Evolutionary conservation across 2,888 invertebrate species (phyloP).

Genomic region (Lissonota sp.): DNA sequence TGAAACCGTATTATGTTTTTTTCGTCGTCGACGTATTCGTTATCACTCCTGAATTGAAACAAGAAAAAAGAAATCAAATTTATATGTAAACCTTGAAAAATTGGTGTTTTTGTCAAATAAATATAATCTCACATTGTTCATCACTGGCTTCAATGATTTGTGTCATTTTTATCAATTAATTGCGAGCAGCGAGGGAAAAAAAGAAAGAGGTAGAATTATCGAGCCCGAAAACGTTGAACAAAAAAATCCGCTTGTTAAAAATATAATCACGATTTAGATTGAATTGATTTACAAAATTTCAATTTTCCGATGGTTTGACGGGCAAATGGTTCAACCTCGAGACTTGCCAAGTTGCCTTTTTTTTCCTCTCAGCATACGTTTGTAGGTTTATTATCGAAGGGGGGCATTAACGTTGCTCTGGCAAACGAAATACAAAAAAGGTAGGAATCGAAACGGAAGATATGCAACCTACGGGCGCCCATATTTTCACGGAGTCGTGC

Average conservation of each 20-base stretch:
- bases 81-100: conserved; percentile 39
- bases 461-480: conserved; percentile 66
- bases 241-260: no score
- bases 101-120: conserved; percentile 35
- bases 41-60: background rate
- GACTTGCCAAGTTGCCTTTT: conserved; percentile 10
- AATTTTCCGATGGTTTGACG: background rate
- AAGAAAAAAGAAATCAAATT: conserved; percentile 8
- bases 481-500: conserved; percentile 71
- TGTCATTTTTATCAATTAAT: conserved; percentile 9
- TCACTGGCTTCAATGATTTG: conserved; percentile 13
- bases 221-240: no score
- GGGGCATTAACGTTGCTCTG: conserved; percentile 25
- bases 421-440: conserved; percentile 33
- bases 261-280: background rate
- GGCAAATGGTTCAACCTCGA: conserved; percentile 13
- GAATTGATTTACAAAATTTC: background rate
- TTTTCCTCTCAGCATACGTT: background rate
- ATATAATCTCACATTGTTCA: conserved; percentile 24
- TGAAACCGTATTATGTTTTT: conserved; percentile 20
- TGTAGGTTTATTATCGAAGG: background rate
- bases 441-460: conserved; percentile 52
- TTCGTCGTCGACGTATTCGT: conserved; percentile 16
- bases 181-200: background rate
- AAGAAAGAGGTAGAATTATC: background rate